Evolutionary conservation across 1,140 invertebrate species (phyloP), one percentile per base, ranked within the genome.

Genomic region (Lepidurus couesii): DNA sequence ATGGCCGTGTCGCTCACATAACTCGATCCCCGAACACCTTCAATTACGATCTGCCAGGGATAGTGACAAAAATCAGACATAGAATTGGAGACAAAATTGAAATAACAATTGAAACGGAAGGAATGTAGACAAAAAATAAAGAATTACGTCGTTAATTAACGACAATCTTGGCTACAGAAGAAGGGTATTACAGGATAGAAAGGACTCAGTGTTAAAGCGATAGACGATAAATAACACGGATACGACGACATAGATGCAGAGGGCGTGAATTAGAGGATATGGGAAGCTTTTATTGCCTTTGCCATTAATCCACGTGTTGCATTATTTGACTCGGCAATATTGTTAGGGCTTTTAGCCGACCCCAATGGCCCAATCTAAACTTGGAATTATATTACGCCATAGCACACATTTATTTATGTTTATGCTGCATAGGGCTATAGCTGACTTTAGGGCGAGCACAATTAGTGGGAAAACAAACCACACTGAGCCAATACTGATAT

Each of bases 1-100:
- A 93, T 87, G 0, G 91, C 92, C 44, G 92, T 91, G 81, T 93
- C 92, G 78, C 92, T 92, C 1, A 89, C 87, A 82, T 90, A 92
- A 79, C 87, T 89, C 0, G 80, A 79, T 0, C 90, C 90, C 47
- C 90, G 85, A 1, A 91, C 86, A 7, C 89, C 92, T 83, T 92
- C 90, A 65, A 93, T 89, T 26, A 92, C 86, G 75, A 93, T 89
- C 91, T 92, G 81, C 5, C 84, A 84, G 13, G 53, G 45, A 73
- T 43, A 80, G 16, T 78, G 24, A 24, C 10, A 42, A 21, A 7
- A 45, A 13, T 24, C 16, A 16, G 11, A 44, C 75, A 13, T 65
- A 26, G 8, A 75, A 42, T 7, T n/a, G 3, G 9, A 13, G 11
- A 44, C 76, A 44, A 5, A 34, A 34, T 76, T 26, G 34, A 79